Base-by-base conservation (phyloP, 2,113 vertebrate species). In the Aptenodytes forsteri region DNA sequence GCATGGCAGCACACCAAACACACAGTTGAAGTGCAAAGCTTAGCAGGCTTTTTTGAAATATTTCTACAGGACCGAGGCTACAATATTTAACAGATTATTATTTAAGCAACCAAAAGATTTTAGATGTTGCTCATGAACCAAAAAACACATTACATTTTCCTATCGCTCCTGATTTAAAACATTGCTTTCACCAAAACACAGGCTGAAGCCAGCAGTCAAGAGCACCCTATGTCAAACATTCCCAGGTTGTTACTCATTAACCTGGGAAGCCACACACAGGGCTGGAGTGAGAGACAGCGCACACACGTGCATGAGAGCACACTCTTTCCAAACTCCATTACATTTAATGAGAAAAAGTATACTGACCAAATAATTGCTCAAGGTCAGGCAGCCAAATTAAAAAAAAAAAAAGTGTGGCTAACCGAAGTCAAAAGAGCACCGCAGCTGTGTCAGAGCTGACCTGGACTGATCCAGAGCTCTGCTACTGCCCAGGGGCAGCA, bases 161-260 rank as follows among this genome's bases (percentile, higher is more conserved):
- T 89, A 23, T 25, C 0, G 0, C 55, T 91, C 47, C 21, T 0
- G 0, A 59, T 65, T 93, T 87, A 81, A 76, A 44, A 96, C 69
- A 80, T 30, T 92, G 64, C 49, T 94, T 89, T 86, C 87, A 94
- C 49, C 73, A 66, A 86, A 94, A 81, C 77, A 92, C 6, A 20
- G 50, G 72, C 65, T 61, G 70, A 84, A 93, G 73, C 52, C 77
- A 87, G 79, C 17, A 2, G 85, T 95, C 87, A 96, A 93, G 73
- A 95, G 32, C 78, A 77, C 50, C 78, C 11, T 13, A 81, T 69
- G 92, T 90, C 93, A 95, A 96, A 97, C 95, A 97, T 94, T 97
- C 82, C 95, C 92, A 77, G 58, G 64, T 66, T 70, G 65, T 96
- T 93, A 97, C 89, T 97, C 87, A 98, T 98, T 98, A 98, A 97